These are phyloP conservation scores for Aphelinus certus DNA, from an alignment of 1,140 invertebrate genomes.

Conservation along the genomic window DNA sequence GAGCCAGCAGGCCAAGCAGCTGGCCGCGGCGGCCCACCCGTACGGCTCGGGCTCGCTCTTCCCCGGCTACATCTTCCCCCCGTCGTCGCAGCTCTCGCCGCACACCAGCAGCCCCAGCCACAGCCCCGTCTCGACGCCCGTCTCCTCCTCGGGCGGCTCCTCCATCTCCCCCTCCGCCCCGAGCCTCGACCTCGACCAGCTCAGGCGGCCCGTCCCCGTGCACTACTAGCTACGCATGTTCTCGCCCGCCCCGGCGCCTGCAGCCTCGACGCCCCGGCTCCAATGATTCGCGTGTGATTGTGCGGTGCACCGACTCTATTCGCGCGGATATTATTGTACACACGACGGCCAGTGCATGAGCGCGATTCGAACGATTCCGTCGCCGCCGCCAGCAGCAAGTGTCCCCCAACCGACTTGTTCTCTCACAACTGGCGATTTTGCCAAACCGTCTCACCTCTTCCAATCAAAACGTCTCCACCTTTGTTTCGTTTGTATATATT, in stretches of 20 bases:
- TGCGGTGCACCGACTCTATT: too few relatives aligned
- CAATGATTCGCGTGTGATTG: too few relatives aligned
- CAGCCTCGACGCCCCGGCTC: too few relatives aligned
- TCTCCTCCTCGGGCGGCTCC: constrained; percentile 58
- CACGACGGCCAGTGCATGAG: too few relatives aligned
- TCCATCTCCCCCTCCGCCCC: constrained; percentile 44
- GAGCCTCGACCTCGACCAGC: constrained; percentile 58
- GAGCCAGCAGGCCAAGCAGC: constrained; percentile 33
- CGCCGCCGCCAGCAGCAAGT: too few relatives aligned
- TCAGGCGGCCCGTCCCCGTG: constrained; percentile 60
- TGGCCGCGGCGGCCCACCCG: constrained; percentile 19
- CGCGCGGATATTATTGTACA: too few relatives aligned
- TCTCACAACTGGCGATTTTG: too few relatives aligned
- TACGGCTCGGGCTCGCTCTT: constrained; percentile 55
- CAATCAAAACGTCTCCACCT: neutral
- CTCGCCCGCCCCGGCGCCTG: too few relatives aligned
- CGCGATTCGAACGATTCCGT: too few relatives aligned
- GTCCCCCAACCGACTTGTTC: too few relatives aligned
- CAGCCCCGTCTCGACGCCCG: constrained; percentile 43
- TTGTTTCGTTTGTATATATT: too few relatives aligned
- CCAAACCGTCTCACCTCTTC: neutral
- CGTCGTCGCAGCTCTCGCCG: neutral
- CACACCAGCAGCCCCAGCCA: constrained; percentile 1
- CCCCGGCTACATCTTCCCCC: constrained; percentile 37
- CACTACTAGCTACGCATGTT: too few relatives aligned